Conservation (phyloP, 2,888 invertebrate species). For the Metalampra italica region DNA sequence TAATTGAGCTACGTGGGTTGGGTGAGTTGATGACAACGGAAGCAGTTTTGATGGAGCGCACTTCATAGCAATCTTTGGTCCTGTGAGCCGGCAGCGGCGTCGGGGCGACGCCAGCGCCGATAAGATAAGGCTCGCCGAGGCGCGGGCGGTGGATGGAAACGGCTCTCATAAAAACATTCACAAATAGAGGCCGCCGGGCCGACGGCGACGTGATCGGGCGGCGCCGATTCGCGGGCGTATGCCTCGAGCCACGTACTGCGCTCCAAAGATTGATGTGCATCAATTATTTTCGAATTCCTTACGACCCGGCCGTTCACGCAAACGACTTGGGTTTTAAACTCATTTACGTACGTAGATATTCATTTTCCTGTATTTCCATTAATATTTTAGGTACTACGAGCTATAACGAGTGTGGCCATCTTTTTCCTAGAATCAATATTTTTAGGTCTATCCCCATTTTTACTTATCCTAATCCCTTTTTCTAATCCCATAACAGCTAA, state of each 20-base stretch:
- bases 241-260: constrained; percentile 33
- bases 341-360: too few species aligned
- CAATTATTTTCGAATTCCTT: constrained; percentile 26
- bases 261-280: constrained; percentile 42
- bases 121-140: constrained; percentile 29
- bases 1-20: constrained; percentile 48
- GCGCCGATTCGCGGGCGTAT: constrained; percentile 40
- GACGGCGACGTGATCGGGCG: constrained; percentile 34
- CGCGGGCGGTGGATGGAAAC: background rate
- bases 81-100: constrained; percentile 36
- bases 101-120: constrained; percentile 50
- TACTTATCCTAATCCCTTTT: too few species aligned
- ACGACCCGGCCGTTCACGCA: background rate
- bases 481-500: too few species aligned
- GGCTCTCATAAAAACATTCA: constrained; percentile 51
- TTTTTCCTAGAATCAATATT: too few species aligned
- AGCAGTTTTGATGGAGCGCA: background rate
- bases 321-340: too few species aligned
- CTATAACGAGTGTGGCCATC: too few species aligned
- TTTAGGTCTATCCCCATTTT: too few species aligned
- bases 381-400: too few species aligned
- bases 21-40: constrained; percentile 1
- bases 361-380: too few species aligned
- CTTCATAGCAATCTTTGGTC: background rate
- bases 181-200: constrained; percentile 52